Evolutionary conservation across 2,888 invertebrate species (phyloP), one percentile per base, ranked within the genome.

Genomic region (Hybos culiciformis): DNA sequence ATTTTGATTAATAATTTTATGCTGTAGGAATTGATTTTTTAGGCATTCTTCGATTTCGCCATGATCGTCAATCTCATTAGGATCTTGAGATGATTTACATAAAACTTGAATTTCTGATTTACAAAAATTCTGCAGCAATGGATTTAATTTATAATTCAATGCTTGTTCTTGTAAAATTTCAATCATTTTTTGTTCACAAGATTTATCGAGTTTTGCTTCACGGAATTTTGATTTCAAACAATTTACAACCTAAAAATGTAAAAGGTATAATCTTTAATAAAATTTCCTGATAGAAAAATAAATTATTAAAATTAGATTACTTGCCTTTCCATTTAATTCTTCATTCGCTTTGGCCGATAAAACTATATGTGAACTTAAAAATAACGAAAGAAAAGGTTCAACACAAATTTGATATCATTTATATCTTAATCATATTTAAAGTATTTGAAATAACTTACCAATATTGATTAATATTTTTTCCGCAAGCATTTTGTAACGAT

Each of bases 71-170:
- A 67, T 69, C 6, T 64, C 52, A 24, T 48, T 44, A 12, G 18
- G 32, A 34, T 43, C 32, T 37, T 51, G 51, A 21, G 55, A 49
- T 15, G 55, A 52, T 23, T 60, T 59, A 62, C 81, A 81, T 47
- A 81, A 73, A 3, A 76, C 75, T 54, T 77, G 71, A 53, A 81
- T 74, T 66, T 81, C 81, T 7, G 75, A 75, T 55, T 75, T 74
- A 61, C 97, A 97, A 43, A 88, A 75, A 42, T 80, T 78, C 46
- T 83, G 78, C 24, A 97, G 71, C 34, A 88, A 68, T 2, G 93
- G 92, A 70, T 96, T 91, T 45, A 94, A 71, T 54, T 87, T 80
- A 58, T 91, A 85, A 66, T 97, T 91, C 24, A 92, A 67, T 12
- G 93, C 93, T 54, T 90, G 85, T 54, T 91, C 88, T 56, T 84